Evolutionary conservation across 2,888 invertebrate species (phyloP).

Genomic region (Tortricodes alternella): DNA sequence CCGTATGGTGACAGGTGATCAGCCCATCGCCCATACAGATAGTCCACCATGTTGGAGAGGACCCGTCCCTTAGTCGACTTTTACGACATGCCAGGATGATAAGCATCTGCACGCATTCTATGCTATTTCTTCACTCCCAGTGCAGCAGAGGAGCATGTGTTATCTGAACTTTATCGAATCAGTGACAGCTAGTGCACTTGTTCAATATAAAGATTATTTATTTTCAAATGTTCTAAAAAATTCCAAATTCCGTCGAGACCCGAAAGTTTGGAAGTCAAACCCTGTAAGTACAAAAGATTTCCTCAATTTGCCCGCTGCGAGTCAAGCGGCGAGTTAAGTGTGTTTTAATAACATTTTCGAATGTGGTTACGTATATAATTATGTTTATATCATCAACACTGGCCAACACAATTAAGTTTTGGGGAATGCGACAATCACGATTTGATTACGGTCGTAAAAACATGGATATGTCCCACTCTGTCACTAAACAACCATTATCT

Average conservation of each 20-base stretch:
- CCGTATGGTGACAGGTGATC: too few species aligned
- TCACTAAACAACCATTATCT: slow-evolving; percentile 12
- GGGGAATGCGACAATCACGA: slow-evolving; percentile 75
- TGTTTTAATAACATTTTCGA: slow-evolving; percentile 79
- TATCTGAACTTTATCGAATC: too few species aligned
- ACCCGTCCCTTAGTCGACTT: too few species aligned
- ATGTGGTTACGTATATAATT: slow-evolving; percentile 68
- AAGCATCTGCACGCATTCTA: too few species aligned
- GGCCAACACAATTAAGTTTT: slow-evolving; percentile 75
- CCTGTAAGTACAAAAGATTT: slow-evolving; percentile 26
- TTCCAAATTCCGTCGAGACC: background rate
- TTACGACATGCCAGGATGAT: too few species aligned
- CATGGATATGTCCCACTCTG: slow-evolving; percentile 43
- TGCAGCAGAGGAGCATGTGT: too few species aligned
- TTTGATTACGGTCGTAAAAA: slow-evolving; percentile 73
- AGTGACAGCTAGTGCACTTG: background rate
- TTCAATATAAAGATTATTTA: background rate
- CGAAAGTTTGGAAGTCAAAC: slow-evolving; percentile 8
- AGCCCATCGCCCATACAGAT: too few species aligned
- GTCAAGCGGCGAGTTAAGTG: slow-evolving; percentile 60
- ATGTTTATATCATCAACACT: slow-evolving; percentile 79
- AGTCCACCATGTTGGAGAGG: too few species aligned
- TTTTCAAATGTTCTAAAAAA: background rate
- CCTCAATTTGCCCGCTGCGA: slow-evolving; percentile 33
- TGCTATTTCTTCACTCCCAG: too few species aligned